Evolutionary conservation across 2,888 invertebrate genomes (phyloP), one percentile per base, ranked within the genome.

Genomic region (Escarpia spicata): DNA sequence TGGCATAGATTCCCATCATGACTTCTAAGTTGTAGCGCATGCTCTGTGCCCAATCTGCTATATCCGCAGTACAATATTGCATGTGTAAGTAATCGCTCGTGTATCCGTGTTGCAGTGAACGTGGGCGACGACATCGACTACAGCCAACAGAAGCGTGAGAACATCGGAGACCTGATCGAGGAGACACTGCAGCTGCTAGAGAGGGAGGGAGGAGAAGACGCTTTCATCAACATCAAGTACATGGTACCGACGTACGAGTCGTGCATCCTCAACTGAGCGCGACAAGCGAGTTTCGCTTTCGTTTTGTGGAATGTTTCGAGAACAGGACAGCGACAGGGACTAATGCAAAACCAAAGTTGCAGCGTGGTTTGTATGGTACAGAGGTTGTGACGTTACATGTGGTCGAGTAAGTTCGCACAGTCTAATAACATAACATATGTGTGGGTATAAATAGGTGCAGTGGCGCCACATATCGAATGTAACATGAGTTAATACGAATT

Each of bases 191-290:
- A 99, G 97, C 97, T 98, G 91, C 97, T 99, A 94, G 99, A 99
- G 96, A 97, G 98, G 95, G 98, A 98, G 95, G 99, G 99, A 1
- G 99, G 99, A 4, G 98, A 98, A 94, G 99, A 99, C 96, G 99
- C 99, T 1, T 99, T 99, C 96, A 99, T 99, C 95, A 99, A 99
- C 96, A 99, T 99, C 95, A 99, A 99, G 97, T 99, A 99, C 96
- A 98, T 99, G 97, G 98, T 99, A 94, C 99, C 99, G 0, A 99
- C 99, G 9, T 99, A 99, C 96, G 99, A 99, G 96, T 99, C 99
- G 0, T 98, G 96, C 94, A 95, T 96, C 95, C 95, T 96, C 90
- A 96, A 96, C 94, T 96, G 94, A 93, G 19, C 19, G 19, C 75
- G 4, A 26, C 75, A 75, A 75, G 19, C 75, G 26, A 75, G 75